These are phyloP conservation scores for Petromus typicus DNA, from an alignment of 2,113 vertebrate genomes.

Conservation along the genomic window DNA sequence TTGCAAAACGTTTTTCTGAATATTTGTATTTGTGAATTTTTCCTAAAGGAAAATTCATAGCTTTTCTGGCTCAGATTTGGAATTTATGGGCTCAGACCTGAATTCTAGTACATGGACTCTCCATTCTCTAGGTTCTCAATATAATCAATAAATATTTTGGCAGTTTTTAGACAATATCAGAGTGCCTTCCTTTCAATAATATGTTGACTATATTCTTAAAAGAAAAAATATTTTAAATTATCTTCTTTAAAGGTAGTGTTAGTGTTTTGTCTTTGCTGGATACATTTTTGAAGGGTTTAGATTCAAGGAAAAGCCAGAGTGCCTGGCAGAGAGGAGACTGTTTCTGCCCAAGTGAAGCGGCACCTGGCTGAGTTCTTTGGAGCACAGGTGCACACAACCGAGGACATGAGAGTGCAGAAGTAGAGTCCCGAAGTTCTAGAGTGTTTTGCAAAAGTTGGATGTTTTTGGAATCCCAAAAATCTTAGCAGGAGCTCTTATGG, in stretches of 20 bases:
- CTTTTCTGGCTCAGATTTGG: neutral
- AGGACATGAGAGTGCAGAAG: neutral
- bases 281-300: neutral
- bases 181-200: neutral
- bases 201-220: constrained; percentile 13
- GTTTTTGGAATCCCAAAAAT: neutral
- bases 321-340: neutral
- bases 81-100: neutral
- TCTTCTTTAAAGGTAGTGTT: neutral
- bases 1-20: neutral
- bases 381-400: neutral
- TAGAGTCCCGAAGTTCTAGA: neutral
- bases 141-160: neutral
- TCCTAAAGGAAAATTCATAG: neutral
- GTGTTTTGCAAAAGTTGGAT: neutral
- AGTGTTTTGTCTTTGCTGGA: neutral
- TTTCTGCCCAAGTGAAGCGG: neutral
- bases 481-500: neutral
- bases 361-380: neutral
- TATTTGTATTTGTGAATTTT: neutral
- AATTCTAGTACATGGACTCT: neutral
- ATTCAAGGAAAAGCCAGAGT: neutral
- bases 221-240: neutral
- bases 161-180: neutral
- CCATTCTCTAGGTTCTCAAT: neutral